Conservation (phyloP, 2,113 vertebrate species). For the Agapornis roseicollis region DNA sequence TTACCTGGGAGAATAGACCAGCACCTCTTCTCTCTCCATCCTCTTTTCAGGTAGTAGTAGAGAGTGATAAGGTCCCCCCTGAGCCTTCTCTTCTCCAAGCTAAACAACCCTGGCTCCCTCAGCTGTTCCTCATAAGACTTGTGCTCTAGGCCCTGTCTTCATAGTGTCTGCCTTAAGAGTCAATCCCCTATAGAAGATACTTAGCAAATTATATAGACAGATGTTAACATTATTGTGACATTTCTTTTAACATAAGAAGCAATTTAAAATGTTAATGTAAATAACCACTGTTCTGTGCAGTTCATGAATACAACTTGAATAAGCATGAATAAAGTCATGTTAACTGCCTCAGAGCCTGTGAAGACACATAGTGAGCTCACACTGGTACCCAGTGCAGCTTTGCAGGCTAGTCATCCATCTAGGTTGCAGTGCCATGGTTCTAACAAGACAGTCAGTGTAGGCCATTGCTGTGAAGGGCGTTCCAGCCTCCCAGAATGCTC, state of each 20-base stretch:
- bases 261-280: neutral
- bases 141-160: neutral
- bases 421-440: neutral
- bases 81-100: neutral
- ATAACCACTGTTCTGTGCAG: neutral
- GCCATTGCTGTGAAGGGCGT: neutral
- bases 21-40: neutral
- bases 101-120: neutral
- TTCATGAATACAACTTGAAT: neutral
- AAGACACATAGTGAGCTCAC: accelerated
- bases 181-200: neutral
- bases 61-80: neutral
- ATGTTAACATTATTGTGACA: neutral
- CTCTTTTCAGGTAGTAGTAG: neutral
- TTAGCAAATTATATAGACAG: neutral
- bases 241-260: neutral
- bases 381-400: neutral
- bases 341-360: neutral
- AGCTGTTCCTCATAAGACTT: neutral
- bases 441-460: neutral
- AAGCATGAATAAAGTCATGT: accelerated
- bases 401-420: neutral
- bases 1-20: neutral
- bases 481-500: neutral
- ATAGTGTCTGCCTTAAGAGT: neutral